These are phyloP conservation scores for Limnephilus marmoratus DNA, from an alignment of 2,888 invertebrate genomes.

Conservation along the genomic window DNA sequence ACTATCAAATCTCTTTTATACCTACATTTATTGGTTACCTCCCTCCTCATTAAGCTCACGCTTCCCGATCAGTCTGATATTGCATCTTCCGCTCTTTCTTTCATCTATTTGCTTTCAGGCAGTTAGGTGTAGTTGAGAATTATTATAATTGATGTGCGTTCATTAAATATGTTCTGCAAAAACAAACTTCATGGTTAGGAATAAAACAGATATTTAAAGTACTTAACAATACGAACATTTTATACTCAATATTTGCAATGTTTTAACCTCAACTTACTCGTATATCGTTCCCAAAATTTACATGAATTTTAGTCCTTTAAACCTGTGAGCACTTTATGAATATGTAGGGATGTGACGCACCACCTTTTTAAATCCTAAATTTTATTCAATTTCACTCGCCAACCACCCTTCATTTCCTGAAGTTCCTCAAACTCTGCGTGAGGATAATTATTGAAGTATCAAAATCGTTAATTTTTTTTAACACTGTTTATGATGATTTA, in stretches of 20 bases:
- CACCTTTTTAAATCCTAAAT: slow-evolving; percentile 53
- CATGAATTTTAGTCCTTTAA: slow-evolving; percentile 45
- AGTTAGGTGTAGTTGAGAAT: too few relatives aligned
- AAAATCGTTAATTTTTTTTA: background rate
- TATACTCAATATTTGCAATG: background rate
- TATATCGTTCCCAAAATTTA: slow-evolving; percentile 18
- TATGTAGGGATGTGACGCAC: slow-evolving; percentile 53
- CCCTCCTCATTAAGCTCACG: slow-evolving; percentile 32
- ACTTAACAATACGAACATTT: background rate
- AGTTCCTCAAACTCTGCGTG: background rate
- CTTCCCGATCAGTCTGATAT: slow-evolving; percentile 34
- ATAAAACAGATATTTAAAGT: background rate
- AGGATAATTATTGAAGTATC: too few relatives aligned
- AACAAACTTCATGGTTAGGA: background rate
- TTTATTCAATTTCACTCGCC: slow-evolving; percentile 55
- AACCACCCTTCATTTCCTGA: background rate
- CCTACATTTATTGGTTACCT: background rate
- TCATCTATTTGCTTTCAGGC: background rate
- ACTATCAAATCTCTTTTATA: slow-evolving; percentile 37
- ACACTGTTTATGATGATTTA: background rate
- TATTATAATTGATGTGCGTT: too few relatives aligned
- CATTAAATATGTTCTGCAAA: background rate
- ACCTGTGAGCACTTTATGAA: slow-evolving; percentile 33
- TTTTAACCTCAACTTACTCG: background rate
- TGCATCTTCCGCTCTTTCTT: slow-evolving; percentile 4